Conservation (phyloP, 2,888 invertebrate species). For the Prosopocoilus inquinatus region DNA sequence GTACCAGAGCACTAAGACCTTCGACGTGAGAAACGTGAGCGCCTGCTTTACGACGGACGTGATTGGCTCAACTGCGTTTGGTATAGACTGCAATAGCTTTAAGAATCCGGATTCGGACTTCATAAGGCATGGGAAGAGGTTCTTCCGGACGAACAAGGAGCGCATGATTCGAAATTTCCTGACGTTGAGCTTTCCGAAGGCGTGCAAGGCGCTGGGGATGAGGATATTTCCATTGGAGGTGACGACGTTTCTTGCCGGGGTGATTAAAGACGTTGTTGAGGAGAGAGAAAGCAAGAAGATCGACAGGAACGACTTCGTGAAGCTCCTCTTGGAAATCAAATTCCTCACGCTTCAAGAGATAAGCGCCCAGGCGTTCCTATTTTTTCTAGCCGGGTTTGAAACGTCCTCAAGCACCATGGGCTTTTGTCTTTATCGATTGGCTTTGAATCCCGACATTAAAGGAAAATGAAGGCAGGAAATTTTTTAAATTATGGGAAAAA, state of each 20-base stretch:
- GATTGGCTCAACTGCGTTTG: slow-evolving; percentile 11
- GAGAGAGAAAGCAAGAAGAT: neutral
- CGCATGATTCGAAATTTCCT: neutral
- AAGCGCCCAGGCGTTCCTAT: slow-evolving; percentile 43
- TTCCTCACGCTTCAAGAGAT: slow-evolving; percentile 24
- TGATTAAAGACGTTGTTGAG: neutral
- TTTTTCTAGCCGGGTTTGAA: slow-evolving; percentile 51
- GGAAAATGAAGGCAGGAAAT: slow-evolving; percentile 48
- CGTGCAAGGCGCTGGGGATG: neutral
- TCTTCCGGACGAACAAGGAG: neutral
- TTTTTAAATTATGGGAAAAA: slow-evolving; percentile 32
- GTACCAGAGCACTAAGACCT: neutral
- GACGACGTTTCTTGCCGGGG: neutral
- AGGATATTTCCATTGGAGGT: neutral
- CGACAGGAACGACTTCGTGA: slow-evolving; percentile 9
- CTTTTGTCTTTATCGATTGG: slow-evolving; percentile 45
- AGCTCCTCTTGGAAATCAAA: slow-evolving; percentile 8
- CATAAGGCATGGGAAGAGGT: neutral
- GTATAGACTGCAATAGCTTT: slow-evolving; percentile 8
- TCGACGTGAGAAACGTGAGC: neutral
- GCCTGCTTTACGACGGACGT: slow-evolving; percentile 7
- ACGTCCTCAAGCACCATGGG: slow-evolving; percentile 48
- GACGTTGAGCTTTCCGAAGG: neutral
- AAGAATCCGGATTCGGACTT: slow-evolving; percentile 21
- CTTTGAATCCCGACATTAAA: slow-evolving; percentile 47